Base-by-base conservation (phyloP, 2,113 vertebrate genomes). In the Catharus bicknelli region DNA sequence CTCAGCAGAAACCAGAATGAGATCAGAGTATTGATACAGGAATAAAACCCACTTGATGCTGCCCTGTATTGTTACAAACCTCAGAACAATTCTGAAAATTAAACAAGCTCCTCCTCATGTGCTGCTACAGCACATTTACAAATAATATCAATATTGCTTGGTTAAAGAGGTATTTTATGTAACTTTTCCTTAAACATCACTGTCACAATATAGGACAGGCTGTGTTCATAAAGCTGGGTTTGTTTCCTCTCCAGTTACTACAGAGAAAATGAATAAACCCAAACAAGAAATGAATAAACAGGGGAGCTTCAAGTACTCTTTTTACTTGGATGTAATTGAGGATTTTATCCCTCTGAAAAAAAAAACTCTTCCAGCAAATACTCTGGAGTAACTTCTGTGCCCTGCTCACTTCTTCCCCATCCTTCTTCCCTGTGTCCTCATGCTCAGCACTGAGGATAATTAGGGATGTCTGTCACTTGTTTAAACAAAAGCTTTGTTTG, bases 401-500 rank as follows among this genome's bases (percentile, higher is more conserved):
- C 48, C 67, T 59, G 55, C 34, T 91, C 67, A 26, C 51, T 54
- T 92, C 74, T 58, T 82, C 67, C 66, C 58, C 79, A 11, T 47
- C 48, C 68, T 62, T 74, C 83, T 47, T 42, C 82, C 61, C 77
- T 32, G 13, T n/a, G 20, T 57, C 84, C 80, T 80, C 50, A 4
- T 51, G 83, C 84, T 93, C 77, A 38, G 78, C 87, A 67, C 40
- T 40, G 84, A 90, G 38, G 55, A n/a, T 72, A 90, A 95, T 93
- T 94, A 62, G 50, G 51, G 90, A 91, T 86, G 73, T 64, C 61
- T 70, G 58, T 75, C 86, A 87, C 72, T 90, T 83, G 77, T 85
- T 94, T 83, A 94, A 96, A 93, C 88, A 94, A 93, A 94, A 12
- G 79, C 85, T 94, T 91, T 87, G 68, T 94, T 95, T 91, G 86